Base-by-base conservation (phyloP, 1,140 invertebrate species). In the Hylaeus anthracinus region DNA sequence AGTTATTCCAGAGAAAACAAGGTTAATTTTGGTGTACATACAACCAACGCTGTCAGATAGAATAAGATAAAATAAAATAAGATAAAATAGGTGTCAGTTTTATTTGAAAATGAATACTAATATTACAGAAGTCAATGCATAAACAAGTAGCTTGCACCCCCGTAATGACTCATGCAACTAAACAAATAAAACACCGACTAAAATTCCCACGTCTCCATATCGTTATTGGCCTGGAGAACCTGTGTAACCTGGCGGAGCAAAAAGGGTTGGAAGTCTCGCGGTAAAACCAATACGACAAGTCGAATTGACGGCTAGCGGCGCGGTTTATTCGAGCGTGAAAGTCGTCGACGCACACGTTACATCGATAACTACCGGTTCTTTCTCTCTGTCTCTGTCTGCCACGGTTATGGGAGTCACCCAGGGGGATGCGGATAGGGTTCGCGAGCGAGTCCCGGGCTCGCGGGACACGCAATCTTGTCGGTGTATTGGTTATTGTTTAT, bases 381-480 rank as follows among this genome's bases (percentile, higher is more conserved):
- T 64, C 61, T 8, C 51, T 51, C 5, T 9, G 51, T 51, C 51
- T 51, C 5, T 10, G 51, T 51, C 61, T 43, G 72, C 65, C 78
- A 61, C 60, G 60, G 69, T 61, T 72, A 15, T 45, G 60, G 63
- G 26, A 64, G 48, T n/a, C n/a, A 37, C n/a, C 43, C 55, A 45
- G 56, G 60, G 78, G 60, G 65, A 58, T 73, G 79, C 8, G 56
- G 61, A 64, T 73, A 65, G 85, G 72, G 76, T 73, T 84, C 56
- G 61, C 60, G 60, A 51, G 78, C 63, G 51, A 55, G 55, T 60
- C 43, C 43, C 48, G 39, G 58, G 14, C 61, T 69, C 84, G 80
- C 83, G 86, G 87, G 87, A 90, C 90, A 90, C 90, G 90, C 90
- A 72, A 91, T 91, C 90, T 90, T 86, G 75, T 72, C 66, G 53